Evolutionary conservation across 2,888 invertebrate species (phyloP).

Genomic region (Cheilosia scutellata): DNA sequence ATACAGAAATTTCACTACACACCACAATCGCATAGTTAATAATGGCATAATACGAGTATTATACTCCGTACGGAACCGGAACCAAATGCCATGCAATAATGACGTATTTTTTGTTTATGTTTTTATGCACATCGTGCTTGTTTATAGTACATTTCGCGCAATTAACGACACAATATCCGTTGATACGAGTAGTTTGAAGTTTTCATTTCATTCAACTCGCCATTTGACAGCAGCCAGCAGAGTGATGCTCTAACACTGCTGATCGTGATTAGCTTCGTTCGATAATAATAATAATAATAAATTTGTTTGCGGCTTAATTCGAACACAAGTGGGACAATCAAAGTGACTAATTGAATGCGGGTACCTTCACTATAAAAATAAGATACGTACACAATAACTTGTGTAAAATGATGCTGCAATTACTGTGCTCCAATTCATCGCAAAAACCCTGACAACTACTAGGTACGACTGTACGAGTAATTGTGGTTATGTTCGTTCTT

Average conservation of each 20-base stretch:
- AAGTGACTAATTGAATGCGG: slow-evolving; percentile 55
- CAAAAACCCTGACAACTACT: slow-evolving; percentile 41
- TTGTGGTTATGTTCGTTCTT: slow-evolving; percentile 8
- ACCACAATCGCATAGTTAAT: slow-evolving; percentile 24
- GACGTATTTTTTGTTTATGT: slow-evolving; percentile 7
- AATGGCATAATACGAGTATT: slow-evolving; percentile 22
- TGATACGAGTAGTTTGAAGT: slow-evolving; percentile 13
- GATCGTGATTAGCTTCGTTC: slow-evolving; percentile 22
- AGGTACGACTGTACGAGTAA: slow-evolving; percentile 2
- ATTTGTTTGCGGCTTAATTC: slow-evolving; percentile 40
- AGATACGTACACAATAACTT: slow-evolving; percentile 19
- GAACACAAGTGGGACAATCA: slow-evolving; percentile 58
- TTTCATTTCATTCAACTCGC: slow-evolving; percentile 51
- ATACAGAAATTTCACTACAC: slow-evolving; percentile 10
- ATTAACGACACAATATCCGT: slow-evolving; percentile 31
- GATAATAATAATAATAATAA: not conserved
- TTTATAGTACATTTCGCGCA: slow-evolving; percentile 18
- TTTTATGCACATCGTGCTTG: slow-evolving; percentile 6
- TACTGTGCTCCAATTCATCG: slow-evolving; percentile 52
- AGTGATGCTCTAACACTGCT: slow-evolving; percentile 6
- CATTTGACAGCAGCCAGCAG: not conserved
- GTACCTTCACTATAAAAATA: slow-evolving; percentile 9
- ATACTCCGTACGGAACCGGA: slow-evolving; percentile 53
- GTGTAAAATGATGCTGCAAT: slow-evolving; percentile 53
- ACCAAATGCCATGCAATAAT: slow-evolving; percentile 45